Percentiles rank a stretch among this genome's conserved stretches.
Conservation (phyloP, 2,888 invertebrate genomes). For the Agrilus mali region DNA sequence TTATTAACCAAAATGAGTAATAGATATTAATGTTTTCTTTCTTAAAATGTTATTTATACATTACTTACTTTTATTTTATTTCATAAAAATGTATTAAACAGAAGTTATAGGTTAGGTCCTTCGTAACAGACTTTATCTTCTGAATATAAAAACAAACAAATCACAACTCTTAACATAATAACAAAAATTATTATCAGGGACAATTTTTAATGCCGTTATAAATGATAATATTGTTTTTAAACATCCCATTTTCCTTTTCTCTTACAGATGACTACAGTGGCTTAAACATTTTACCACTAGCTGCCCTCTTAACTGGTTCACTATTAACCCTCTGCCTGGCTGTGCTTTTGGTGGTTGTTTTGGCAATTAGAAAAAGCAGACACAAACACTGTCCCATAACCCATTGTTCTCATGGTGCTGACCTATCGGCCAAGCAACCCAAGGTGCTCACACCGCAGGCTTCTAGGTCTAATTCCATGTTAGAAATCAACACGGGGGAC, state of each 20-base stretch:
- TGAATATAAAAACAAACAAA: too few relatives aligned
- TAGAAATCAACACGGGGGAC: slow-evolving; percentile 70
- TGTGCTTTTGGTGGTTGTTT: slow-evolving; percentile 48
- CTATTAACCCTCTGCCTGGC: slow-evolving; percentile 52
- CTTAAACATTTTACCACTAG: slow-evolving; percentile 59
- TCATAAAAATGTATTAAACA: too few relatives aligned
- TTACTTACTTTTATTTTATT: too few relatives aligned
- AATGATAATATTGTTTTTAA: too few relatives aligned
- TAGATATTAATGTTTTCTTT: too few relatives aligned
- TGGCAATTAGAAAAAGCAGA: slow-evolving; percentile 49
- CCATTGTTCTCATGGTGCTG: slow-evolving; percentile 31
- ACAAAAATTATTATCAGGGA: too few relatives aligned
- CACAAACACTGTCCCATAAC: slow-evolving; percentile 29
- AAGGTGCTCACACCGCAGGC: slow-evolving; percentile 34
- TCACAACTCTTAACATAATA: too few relatives aligned
- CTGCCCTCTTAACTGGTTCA: slow-evolving; percentile 53
- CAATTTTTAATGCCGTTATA: too few relatives aligned
- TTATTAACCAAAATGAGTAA: too few relatives aligned
- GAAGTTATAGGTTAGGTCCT: too few relatives aligned
- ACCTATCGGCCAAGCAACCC: slow-evolving; percentile 37
- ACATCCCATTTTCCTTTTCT: slow-evolving; percentile 4
- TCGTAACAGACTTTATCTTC: too few relatives aligned
- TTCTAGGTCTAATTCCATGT: slow-evolving; percentile 39
- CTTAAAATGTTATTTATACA: too few relatives aligned
- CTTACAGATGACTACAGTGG: slow-evolving; percentile 52